Evolutionary conservation across 53 echinoderm and acorn worm genomes (phyloP), one percentile per base, ranked within the genome.

Genomic region (Luidia sarsii): DNA sequence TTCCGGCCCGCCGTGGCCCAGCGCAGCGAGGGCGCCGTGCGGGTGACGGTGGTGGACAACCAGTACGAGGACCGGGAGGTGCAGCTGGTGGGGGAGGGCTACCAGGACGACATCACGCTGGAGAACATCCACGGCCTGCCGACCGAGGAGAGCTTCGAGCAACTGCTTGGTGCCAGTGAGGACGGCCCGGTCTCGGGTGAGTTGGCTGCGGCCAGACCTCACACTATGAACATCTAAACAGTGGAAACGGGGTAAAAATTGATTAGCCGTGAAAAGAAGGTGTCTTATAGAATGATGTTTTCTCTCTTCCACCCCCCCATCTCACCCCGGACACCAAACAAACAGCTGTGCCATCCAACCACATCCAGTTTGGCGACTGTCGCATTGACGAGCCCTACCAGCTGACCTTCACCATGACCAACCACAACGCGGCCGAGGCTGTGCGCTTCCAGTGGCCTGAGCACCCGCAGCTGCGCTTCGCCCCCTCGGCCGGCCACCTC

Each of bases 391-490:
- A 97, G 45, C 82, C 89, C 31, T 91, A 88, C 34, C 90, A 85
- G 63, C 79, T 94, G 51, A 88, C 86, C 71, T 97, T 94, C 77
- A 93, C 97, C 0, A 94, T 97, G 81, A 94, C 94, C 68, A 97
- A 97, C 67, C 93, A 97, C 91, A 97, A 89, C 50, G 52, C 67
- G 19, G 53, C 72, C 0, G 94, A 94, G 70, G 88, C 92, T 22
- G 85, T 97, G 22, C 90, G 97, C 64, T 97, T 97, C 94, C 93
- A 93, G 50, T 97, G 97, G 97, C 97, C 97, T 2, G 97, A 97
- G 56, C 89, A 90, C 50, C 89, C 86, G 4, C 93, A 97, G 85
- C 81, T 97, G 50, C 93, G 91, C 67, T 97, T 97, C 81, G 84
- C 89, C 41, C 97, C 97, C 1, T 65, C 93, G 23, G 72, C 90